These are phyloP conservation scores for Oenanthe melanoleuca DNA, from an alignment of 2,113 vertebrate species.

Conservation along the genomic window DNA sequence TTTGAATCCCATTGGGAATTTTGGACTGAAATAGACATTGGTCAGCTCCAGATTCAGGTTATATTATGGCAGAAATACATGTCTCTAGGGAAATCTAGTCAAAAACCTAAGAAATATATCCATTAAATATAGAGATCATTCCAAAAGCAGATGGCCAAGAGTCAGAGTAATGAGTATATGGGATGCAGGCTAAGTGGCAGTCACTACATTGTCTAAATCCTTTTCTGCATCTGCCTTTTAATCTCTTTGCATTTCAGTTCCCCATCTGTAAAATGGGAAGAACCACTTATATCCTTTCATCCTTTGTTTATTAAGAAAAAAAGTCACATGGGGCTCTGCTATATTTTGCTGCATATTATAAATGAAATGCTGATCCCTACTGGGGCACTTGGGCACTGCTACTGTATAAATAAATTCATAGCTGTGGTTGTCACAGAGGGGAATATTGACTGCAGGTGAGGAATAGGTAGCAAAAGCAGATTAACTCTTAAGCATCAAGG, in stretches of 20 bases:
- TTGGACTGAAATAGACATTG: not conserved
- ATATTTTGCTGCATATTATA: not conserved
- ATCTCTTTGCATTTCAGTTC: not conserved
- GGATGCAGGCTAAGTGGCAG: not conserved
- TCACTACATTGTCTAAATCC: not conserved
- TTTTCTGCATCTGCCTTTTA: slow-evolving; percentile 13
- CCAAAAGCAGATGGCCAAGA: not conserved
- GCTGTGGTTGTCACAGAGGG: not conserved
- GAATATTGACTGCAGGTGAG: slow-evolving; percentile 49
- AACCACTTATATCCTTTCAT: slow-evolving; percentile 4
- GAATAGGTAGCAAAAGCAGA: slow-evolving; percentile 42
- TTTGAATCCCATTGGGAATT: not conserved
- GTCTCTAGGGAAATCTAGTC: not conserved
- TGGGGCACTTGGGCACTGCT: not conserved
- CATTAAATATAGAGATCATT: not conserved
- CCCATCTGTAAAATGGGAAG: not conserved
- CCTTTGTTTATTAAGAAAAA: slow-evolving; percentile 25
- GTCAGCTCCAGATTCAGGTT: not conserved
- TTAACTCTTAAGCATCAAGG: slow-evolving; percentile 47
- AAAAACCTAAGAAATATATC: not conserved
- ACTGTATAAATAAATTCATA: slow-evolving; percentile 34
- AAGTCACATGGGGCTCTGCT: not conserved
- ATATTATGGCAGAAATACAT: not conserved
- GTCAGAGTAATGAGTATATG: not conserved
- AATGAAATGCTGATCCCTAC: slow-evolving; percentile 38